phyloP scores from a whole-genome alignment of 2,888 invertebrate genomes.

The Lutraria lutraria region DNA sequence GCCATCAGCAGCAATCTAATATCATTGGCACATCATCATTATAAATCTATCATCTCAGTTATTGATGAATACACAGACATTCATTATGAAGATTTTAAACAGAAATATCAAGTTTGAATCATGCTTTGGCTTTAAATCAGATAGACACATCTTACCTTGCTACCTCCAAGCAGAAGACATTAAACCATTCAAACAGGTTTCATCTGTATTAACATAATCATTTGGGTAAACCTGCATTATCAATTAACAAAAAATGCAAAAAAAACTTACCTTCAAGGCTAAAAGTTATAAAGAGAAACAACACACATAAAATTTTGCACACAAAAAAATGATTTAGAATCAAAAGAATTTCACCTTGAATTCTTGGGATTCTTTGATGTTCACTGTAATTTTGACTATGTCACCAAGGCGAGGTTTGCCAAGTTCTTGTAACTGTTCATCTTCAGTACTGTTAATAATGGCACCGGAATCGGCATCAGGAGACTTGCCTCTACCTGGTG shows the following conservation, averaged over 20 bases:
- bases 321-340: not conserved
- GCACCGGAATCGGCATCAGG: constrained; percentile 64
- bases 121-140: not conserved
- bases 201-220: not conserved
- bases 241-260: not conserved
- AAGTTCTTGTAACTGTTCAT: constrained; percentile 88
- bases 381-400: constrained; percentile 93
- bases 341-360: constrained; percentile 92
- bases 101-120: constrained; percentile 7
- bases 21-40: not conserved
- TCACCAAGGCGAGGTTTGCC: constrained; percentile 97
- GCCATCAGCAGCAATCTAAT: not conserved
- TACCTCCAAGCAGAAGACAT: not conserved
- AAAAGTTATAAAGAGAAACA: not conserved
- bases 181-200: constrained; percentile 7
- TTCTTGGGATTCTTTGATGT: constrained; percentile 98
- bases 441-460: constrained; percentile 79
- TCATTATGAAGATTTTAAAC: not conserved
- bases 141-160: not conserved
- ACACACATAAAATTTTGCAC: not conserved
- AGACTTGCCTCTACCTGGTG: constrained; percentile 66
- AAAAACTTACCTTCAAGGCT: constrained; percentile 6
- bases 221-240: not conserved
- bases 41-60: constrained; percentile 1
- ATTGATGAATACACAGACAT: constrained; percentile 12